Evolutionary conservation across 1,140 invertebrate genomes (phyloP).

Genomic region (Drosophila willistoni): DNA sequence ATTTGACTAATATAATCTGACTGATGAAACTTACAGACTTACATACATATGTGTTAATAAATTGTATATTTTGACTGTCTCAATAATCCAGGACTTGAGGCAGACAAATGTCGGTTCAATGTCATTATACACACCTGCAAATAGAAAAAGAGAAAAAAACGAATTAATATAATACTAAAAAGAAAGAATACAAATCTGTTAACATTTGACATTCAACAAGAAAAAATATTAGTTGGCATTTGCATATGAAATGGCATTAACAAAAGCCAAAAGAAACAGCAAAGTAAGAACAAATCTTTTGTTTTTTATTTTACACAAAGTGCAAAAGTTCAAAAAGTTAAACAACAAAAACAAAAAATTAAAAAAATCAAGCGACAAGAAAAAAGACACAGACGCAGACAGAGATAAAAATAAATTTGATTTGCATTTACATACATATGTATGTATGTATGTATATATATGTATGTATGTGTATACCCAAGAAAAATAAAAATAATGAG

Average conservation of each 20-base stretch:
- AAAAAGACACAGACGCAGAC: conserved; percentile 34
- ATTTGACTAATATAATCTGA: conserved; percentile 22
- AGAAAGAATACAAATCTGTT: conserved; percentile 22
- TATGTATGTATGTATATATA: conserved; percentile 11
- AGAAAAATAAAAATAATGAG: conserved; percentile 23
- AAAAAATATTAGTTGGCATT: conserved; percentile 44
- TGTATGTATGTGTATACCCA: conserved; percentile 17
- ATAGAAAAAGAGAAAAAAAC: conserved; percentile 23
- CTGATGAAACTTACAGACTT: conserved; percentile 18
- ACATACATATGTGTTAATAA: conserved; percentile 33
- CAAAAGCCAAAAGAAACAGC: conserved; percentile 17
- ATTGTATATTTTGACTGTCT: conserved; percentile 53
- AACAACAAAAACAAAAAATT: conserved; percentile 44
- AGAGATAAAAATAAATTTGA: conserved; percentile 65
- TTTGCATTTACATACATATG: conserved; percentile 42
- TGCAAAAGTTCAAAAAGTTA: conserved; percentile 72
- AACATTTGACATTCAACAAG: conserved; percentile 45
- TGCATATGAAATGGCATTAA: conserved; percentile 47
- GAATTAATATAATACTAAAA: conserved; percentile 10
- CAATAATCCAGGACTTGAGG: conserved; percentile 83
- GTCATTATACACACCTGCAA: conserved; percentile 68
- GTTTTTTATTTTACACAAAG: conserved; percentile 56
- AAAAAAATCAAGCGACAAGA: conserved; percentile 27
- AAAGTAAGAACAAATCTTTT: conserved; percentile 51
- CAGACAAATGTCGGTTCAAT: conserved; percentile 59